Percentiles rank a stretch among this genome's conserved stretches.
Evolutionary conservation across 2,888 invertebrate species (phyloP).

Genomic region (Synergus gifuensis): DNA sequence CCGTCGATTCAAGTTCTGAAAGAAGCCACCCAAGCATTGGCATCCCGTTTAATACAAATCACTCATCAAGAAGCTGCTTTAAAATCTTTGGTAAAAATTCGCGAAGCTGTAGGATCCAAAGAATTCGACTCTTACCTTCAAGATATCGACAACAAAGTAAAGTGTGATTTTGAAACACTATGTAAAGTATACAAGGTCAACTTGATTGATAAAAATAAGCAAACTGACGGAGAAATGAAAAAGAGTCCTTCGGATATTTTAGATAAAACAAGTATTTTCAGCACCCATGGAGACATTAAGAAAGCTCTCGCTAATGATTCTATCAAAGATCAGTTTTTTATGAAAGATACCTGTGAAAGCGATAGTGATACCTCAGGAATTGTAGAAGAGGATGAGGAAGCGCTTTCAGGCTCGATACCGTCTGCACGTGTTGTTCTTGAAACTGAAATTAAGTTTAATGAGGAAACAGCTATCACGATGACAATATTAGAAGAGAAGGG

Average conservation of each 20-base stretch:
- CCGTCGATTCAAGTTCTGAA: conserved; percentile 66
- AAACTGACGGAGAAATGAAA: not conserved
- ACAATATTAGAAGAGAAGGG: conserved; percentile 87
- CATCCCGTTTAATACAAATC: conserved; percentile 78
- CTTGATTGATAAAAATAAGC: not conserved
- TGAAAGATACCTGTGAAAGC: conserved; percentile 55
- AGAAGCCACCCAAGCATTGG: conserved; percentile 73
- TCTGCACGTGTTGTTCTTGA: conserved; percentile 84
- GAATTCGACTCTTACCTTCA: conserved; percentile 82
- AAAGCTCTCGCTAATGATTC: not conserved
- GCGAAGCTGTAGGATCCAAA: conserved; percentile 83
- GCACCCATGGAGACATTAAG: not conserved
- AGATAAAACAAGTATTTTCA: not conserved
- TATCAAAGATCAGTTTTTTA: not conserved
- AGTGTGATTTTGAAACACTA: conserved; percentile 81
- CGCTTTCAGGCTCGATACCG: conserved; percentile 57
- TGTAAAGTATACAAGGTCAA: conserved; percentile 81
- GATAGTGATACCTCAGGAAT: conserved; percentile 69
- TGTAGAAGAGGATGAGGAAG: conserved; percentile 68
- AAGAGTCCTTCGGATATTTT: not conserved
- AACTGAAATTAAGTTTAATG: conserved; percentile 90
- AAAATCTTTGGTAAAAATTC: conserved; percentile 85
- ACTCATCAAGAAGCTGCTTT: conserved; percentile 83
- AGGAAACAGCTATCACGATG: conserved; percentile 90
- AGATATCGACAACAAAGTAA: conserved; percentile 77